phyloP scores from a whole-genome alignment of 1,140 invertebrate species.

The Oreohelix idahoensis region DNA sequence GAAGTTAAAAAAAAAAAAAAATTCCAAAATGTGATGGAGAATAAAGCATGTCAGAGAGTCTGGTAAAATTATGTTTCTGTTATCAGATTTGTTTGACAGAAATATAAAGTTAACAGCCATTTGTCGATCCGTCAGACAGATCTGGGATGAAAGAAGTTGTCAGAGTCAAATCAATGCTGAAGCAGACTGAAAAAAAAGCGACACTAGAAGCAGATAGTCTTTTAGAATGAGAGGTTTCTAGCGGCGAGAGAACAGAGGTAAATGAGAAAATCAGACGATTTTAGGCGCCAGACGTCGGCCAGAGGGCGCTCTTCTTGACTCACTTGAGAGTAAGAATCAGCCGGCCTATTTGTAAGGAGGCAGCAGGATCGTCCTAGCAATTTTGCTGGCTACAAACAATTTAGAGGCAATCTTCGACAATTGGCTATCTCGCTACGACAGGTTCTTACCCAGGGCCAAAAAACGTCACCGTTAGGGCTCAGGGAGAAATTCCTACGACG shows the following conservation, averaged over 20 bases:
- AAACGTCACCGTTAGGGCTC: neutral
- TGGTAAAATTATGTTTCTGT: too few relatives aligned
- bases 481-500: neutral
- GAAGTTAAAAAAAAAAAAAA: too few relatives aligned
- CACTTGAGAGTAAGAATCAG: neutral
- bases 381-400: slow-evolving; percentile 5
- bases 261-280: neutral
- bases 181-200: neutral
- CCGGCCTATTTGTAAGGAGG: neutral
- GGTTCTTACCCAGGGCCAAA: neutral
- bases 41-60: too few relatives aligned
- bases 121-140: too few relatives aligned
- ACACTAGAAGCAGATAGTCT: neutral
- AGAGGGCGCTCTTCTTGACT: neutral
- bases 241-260: neutral
- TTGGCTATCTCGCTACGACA: neutral
- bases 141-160: too few relatives aligned
- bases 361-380: neutral
- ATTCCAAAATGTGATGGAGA: too few relatives aligned
- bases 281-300: neutral
- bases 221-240: neutral
- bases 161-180: too few relatives aligned
- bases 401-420: slow-evolving; percentile 10
- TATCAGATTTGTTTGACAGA: too few relatives aligned
- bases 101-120: too few relatives aligned